Evolutionary conservation across 2,888 invertebrate species (phyloP), one percentile per base, ranked within the genome.

Genomic region (Trachelus troglodyta): DNA sequence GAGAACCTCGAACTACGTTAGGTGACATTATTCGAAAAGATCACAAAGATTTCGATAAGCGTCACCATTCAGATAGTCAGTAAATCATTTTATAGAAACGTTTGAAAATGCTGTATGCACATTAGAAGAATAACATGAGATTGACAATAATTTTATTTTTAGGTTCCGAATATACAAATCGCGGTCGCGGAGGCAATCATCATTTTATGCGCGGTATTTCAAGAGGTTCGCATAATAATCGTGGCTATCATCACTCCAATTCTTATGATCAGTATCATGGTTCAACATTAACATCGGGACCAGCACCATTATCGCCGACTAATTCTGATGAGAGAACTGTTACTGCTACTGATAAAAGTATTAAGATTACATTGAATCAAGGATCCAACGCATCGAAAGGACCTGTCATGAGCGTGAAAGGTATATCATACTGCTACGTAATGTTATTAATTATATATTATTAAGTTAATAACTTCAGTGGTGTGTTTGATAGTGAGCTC

Each of bases 401-500:
- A 23, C 84, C 87, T 76, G 84, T 91, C 1, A 90, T 89, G 89
- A 90, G 90, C 77, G 89, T 90, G 31, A 91, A 89, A 89, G 90
- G 90, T 90, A 80, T 78, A 69, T 15, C 23, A 9, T 34, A 35
- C 6, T 35, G 12, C 3, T 34, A 11, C 1, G 1, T 35, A 74
- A 12, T 30, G n/a, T 30, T 35, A 12, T 12, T 30, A 12, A 35
- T 34, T 35, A 12, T 11, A 9, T 35, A 74, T 34, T 9, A 30
- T 23, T n/a, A 30, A 9, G 37, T 12, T 69, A 30, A 77, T 34
- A 56, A 30, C 11, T 56, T 56, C 56, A 15, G 23, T 23, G 6
- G 23, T 75, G 75, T 77, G 69, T 23, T 12, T 89, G 88, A 33
- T 81, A 92, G 92, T 92, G 34, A 91, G 90, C 79, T 87, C 91